Percentiles rank a stretch among this genome's conserved stretches.
These are phyloP conservation scores for Virgularia gustaviana DNA, from an alignment of 92 coral and sea anemone species.

Conservation along the genomic window DNA sequence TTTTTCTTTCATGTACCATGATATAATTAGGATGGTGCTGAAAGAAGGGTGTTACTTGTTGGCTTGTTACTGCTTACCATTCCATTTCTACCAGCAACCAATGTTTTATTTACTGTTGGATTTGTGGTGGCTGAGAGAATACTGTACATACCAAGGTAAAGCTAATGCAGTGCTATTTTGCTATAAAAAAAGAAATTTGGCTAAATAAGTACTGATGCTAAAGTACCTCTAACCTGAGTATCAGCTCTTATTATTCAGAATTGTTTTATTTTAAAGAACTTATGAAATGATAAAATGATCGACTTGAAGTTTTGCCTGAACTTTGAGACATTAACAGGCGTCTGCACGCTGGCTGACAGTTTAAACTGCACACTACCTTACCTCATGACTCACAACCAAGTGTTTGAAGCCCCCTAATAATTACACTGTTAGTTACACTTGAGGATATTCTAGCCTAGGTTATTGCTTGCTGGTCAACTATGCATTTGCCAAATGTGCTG, in stretches of 20 bases:
- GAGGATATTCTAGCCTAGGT: slow-evolving; percentile 60
- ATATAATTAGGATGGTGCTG: too few relatives aligned
- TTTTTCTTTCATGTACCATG: too few relatives aligned
- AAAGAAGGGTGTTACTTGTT: slow-evolving; percentile 34
- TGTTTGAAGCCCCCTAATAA: neutral
- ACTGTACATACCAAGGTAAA: slow-evolving; percentile 83
- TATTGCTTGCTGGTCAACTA: slow-evolving; percentile 64
- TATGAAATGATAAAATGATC: neutral
- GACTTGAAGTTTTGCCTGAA: neutral
- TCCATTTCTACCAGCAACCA: slow-evolving; percentile 88
- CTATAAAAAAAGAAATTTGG: too few relatives aligned
- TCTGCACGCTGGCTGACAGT: too few relatives aligned
- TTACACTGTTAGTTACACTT: neutral
- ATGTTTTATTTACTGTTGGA: slow-evolving; percentile 78
- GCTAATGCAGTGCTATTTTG: too few relatives aligned
- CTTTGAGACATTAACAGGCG: too few relatives aligned
- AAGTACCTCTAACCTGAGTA: neutral
- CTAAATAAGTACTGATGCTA: neutral
- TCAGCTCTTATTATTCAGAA: neutral
- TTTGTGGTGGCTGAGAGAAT: slow-evolving; percentile 94
- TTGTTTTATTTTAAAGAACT: too few relatives aligned
- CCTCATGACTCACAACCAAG: too few relatives aligned
- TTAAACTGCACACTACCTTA: too few relatives aligned
- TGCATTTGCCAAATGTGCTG: slow-evolving; percentile 64
- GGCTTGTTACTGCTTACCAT: slow-evolving; percentile 62